phyloP scores from a whole-genome alignment of 2,113 vertebrate species.

The Noctilio leporinus region DNA sequence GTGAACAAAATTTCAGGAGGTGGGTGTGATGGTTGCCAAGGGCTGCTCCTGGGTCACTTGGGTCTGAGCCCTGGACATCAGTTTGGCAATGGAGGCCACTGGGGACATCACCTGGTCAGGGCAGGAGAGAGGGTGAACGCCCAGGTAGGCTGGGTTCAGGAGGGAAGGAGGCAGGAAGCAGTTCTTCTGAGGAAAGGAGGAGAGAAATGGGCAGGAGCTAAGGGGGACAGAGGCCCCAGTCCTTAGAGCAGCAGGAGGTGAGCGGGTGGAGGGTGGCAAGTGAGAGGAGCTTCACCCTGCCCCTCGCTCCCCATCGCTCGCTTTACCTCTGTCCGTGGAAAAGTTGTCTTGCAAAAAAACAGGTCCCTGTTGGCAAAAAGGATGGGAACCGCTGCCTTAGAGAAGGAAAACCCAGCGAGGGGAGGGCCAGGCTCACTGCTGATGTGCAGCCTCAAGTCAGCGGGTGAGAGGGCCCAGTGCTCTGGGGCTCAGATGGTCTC shows the following conservation, averaged over 20 bases:
- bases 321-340: no score
- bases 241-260: neutral
- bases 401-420: neutral
- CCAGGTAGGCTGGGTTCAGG: neutral
- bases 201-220: neutral
- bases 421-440: neutral
- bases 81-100: neutral
- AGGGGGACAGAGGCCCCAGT: neutral
- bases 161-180: neutral
- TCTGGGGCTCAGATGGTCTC: neutral
- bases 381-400: no score
- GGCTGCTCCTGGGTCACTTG: neutral
- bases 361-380: no score
- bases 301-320: no score
- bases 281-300: no score
- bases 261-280: no score
- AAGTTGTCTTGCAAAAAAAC: no score
- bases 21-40: neutral
- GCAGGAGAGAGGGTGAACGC: neutral
- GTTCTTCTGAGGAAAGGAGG: neutral
- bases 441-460: neutral
- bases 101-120: neutral
- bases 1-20: neutral
- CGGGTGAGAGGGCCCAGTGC: neutral
- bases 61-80: fast-evolving